Evolutionary conservation across 1,140 invertebrate genomes (phyloP).

Genomic region (Caligus rogercresseyi): DNA sequence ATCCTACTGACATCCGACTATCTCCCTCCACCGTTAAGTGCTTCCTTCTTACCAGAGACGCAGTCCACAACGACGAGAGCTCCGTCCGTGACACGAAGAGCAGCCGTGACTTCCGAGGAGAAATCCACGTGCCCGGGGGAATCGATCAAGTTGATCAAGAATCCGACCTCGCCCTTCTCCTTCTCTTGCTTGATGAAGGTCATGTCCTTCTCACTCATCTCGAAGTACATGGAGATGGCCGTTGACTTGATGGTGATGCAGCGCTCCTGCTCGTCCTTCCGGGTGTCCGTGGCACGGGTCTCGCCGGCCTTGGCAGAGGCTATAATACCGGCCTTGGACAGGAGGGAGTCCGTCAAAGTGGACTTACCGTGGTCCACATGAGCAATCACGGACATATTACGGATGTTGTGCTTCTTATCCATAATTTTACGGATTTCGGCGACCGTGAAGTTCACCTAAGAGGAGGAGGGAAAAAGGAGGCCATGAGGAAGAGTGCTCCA

Average conservation of each 20-base stretch:
- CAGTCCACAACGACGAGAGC: constrained; percentile 98
- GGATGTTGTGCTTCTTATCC: constrained; percentile 98
- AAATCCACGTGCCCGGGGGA: constrained; percentile 99
- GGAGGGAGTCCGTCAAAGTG: constrained; percentile 94
- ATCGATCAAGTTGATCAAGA: constrained; percentile 98
- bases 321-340: constrained; percentile 99
- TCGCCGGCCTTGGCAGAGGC: constrained; percentile 95
- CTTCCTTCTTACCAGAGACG: constrained; percentile 71
- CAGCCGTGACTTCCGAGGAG: constrained; percentile 96
- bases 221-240: constrained; percentile 96
- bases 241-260: constrained; percentile 99
- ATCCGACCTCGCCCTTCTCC: constrained; percentile 75
- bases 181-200: constrained; percentile 77
- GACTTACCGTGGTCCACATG: constrained; percentile 99
- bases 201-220: constrained; percentile 76
- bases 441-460: constrained; percentile 98
- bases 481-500: too few species aligned
- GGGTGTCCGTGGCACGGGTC: constrained; percentile 95
- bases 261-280: constrained; percentile 97
- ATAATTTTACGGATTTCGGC: constrained; percentile 98
- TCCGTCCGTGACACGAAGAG: constrained; percentile 95
- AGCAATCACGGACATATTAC: constrained; percentile 99
- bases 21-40: too few species aligned
- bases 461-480: constrained; percentile 24
- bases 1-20: too few species aligned